These are phyloP conservation scores for Onchidella celtica DNA, from an alignment of 2,888 invertebrate genomes.

Conservation along the genomic window DNA sequence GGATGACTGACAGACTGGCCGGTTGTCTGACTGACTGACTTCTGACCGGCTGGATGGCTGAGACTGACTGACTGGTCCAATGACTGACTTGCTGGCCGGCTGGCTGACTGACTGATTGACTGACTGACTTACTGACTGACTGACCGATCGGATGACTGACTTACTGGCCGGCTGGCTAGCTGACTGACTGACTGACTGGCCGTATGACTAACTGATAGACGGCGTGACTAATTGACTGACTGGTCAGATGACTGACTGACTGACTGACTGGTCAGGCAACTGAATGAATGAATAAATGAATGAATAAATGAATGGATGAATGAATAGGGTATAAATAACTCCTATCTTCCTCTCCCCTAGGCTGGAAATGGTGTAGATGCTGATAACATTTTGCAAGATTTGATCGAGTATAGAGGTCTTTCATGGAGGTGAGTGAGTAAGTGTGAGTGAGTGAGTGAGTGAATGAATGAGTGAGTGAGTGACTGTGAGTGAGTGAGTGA, in stretches of 20 bases:
- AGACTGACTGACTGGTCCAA: no score
- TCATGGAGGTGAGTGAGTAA: conserved; percentile 67
- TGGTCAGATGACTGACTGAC: background rate
- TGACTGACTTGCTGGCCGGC: background rate
- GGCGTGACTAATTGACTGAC: background rate
- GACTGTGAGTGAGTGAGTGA: no score
- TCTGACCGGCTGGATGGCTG: background rate
- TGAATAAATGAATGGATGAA: background rate
- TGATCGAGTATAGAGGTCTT: conserved; percentile 68
- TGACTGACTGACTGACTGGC: background rate
- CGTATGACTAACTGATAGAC: background rate
- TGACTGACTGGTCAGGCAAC: background rate
- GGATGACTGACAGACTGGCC: background rate
- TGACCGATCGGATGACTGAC: background rate
- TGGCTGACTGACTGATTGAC: background rate
- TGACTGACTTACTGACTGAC: background rate
- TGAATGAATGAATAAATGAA: background rate
- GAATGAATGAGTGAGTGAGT: background rate
- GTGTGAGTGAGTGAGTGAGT: background rate
- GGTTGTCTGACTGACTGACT: background rate
- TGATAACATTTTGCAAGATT: conserved; percentile 62
- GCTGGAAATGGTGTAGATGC: conserved; percentile 74
- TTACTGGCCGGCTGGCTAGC: background rate
- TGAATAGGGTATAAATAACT: no score
- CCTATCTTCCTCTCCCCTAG: no score